Evolutionary conservation across 2,888 invertebrate genomes (phyloP).

Genomic region (Lydus trimaculatus): DNA sequence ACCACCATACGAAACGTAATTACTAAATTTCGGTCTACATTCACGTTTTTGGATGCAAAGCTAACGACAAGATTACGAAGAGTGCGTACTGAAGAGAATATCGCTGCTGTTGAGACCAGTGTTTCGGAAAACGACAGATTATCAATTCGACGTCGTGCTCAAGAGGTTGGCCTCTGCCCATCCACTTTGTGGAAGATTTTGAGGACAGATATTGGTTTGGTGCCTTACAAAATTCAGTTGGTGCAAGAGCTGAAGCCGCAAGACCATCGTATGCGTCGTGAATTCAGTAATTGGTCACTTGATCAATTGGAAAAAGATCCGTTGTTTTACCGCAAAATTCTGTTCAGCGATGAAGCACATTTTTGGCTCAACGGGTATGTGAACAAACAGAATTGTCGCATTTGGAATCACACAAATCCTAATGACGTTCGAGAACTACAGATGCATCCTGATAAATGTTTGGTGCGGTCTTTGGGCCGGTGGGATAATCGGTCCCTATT

Average conservation of each 20-base stretch:
- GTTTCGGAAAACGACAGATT: slow-evolving; percentile 18
- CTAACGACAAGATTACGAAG: no score
- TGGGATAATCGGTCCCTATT: no score
- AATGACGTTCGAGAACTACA: no score
- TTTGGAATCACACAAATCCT: no score
- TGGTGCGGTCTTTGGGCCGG: no score
- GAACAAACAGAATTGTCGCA: no score
- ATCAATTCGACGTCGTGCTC: slow-evolving; percentile 25
- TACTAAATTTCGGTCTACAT: no score
- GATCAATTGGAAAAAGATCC: slow-evolving; percentile 14
- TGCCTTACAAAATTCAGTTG: slow-evolving; percentile 27
- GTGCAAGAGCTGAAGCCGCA: slow-evolving; percentile 28
- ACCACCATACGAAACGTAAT: no score
- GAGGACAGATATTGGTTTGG: slow-evolving; percentile 15
- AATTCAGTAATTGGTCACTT: slow-evolving; percentile 17
- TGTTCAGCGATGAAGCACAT: no score
- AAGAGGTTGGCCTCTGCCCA: slow-evolving; percentile 20
- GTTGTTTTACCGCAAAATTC: slow-evolving; percentile 20
- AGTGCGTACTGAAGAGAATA: slow-evolving; percentile 15
- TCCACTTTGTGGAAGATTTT: slow-evolving; percentile 24
- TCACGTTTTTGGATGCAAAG: no score
- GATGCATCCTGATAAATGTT: no score
- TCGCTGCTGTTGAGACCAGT: slow-evolving; percentile 25
- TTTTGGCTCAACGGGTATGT: no score
- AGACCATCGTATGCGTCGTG: slow-evolving; percentile 19